Evolutionary conservation across 1,140 invertebrate species (phyloP).

Genomic region (Thrips palmi): DNA sequence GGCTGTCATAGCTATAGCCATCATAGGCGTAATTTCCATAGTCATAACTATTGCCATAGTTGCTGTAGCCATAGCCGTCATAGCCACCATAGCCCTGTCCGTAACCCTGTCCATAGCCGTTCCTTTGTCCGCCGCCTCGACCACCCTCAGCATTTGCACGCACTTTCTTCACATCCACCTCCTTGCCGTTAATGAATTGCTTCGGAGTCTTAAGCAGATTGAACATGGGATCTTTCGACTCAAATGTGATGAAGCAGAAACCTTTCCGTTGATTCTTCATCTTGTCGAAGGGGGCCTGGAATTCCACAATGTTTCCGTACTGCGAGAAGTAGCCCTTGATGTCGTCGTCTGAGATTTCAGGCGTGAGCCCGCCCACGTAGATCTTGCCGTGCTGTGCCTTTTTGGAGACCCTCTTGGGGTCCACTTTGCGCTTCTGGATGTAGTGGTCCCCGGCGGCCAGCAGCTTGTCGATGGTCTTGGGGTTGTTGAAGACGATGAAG

Average conservation of each 20-base stretch:
- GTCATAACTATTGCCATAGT: constrained; percentile 17
- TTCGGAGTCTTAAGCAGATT: constrained; percentile 38
- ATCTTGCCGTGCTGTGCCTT: constrained; percentile 38
- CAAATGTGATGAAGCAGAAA: constrained; percentile 48
- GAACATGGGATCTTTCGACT: constrained; percentile 38
- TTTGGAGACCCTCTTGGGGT: constrained; percentile 40
- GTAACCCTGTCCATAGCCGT: constrained; percentile 22
- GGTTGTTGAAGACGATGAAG: constrained; percentile 44
- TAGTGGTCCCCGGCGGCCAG: constrained; percentile 19
- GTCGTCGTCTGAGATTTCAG: constrained; percentile 40
- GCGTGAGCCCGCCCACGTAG: constrained; percentile 46
- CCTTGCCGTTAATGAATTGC: constrained; percentile 42
- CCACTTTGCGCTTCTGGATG: constrained; percentile 43
- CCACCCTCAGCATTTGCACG: constrained; percentile 26
- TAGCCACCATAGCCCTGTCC: constrained; percentile 24
- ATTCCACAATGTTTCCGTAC: constrained; percentile 40
- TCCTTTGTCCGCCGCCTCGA: constrained; percentile 11
- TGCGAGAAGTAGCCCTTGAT: constrained; percentile 40
- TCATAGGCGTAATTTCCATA: constrained; percentile 13
- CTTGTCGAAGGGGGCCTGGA: constrained; percentile 53
- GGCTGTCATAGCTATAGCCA: constrained; percentile 18
- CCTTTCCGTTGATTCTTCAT: constrained; percentile 43
- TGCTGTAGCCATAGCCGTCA: constrained; percentile 15
- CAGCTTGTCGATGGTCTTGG: constrained; percentile 25
- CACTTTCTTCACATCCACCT: constrained; percentile 35